Base-by-base conservation (phyloP, 2,797 vertebrate genomes). In the Protonibea diacanthus region DNA sequence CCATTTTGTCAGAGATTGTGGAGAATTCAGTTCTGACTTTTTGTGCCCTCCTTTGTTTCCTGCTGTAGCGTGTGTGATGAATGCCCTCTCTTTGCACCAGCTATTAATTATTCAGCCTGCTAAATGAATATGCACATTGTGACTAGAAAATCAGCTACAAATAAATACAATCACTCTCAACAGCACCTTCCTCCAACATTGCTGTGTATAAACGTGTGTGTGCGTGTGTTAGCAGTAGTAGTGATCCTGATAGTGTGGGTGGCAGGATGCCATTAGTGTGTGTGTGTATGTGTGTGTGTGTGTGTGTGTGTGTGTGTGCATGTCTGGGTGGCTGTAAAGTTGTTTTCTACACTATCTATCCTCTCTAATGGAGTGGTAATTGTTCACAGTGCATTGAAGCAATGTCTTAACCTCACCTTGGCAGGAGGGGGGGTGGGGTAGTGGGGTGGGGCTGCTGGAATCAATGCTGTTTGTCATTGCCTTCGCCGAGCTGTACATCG, bases 361-460 rank as follows among this genome's bases (percentile, higher is more conserved):
- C 1, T 1, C 63, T 49, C n/a, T 80, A 81, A 88, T 86, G 44
- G 70, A 88, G 72, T 47, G 62, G 84, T 80, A 86, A 74, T 78
- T 83, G 79, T 84, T 83, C 11, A 33, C 5, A 25, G 48, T 0
- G 14, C 17, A 55, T 20, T 64, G 55, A 74, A 58, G 78, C 48
- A 44, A 63, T 81, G 66, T 44, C 73, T 83, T 76, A 47, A 69
- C 47, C 67, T 81, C 40, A 44, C 78, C 52, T 74, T 70, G 71
- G 62, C 62, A 74, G 65, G 14, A 5, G 8, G 4, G 15, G 40
- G 20, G 44, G 23, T 14, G 55, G 71, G 33, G 33, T 38, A 38
- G 8, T 38, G 8, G 33, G 33, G 33, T 38, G 33, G 33, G 33
- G 33, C 33, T 38, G 33, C 33, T 44, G 38, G 60, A 72, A 82